Evolutionary conservation across 2,113 vertebrate species (phyloP), one percentile per base, ranked within the genome.

Genomic region (Antigone vipio): DNA sequence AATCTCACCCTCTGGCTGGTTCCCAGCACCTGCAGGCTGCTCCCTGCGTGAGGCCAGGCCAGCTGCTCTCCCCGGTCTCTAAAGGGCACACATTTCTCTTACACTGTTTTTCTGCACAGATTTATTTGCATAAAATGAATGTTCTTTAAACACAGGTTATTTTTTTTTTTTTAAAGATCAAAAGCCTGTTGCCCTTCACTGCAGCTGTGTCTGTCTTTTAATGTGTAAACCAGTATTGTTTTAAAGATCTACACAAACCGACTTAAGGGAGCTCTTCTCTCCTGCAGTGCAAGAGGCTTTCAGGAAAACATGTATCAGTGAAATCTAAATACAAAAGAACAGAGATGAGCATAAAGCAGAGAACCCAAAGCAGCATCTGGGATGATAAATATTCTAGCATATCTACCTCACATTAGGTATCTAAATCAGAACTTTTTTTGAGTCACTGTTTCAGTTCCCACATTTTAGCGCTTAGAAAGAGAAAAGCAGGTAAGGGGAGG

Each of bases 11-110:
- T 62, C 55, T 74, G 75, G 45, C 59, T 5, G 0, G 9, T 71
- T 91, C 86, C 84, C 89, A 95, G 89, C 91, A 95, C 86, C 89
- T 92, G 75, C 76, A 85, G 86, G 56, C 44, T 94, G 77, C 56
- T 77, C 94, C 77, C 77, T 78, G 53, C 4, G 3, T 2, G 4
- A 87, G 68, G 68, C 64, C 63, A 45, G 13, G 4, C 50, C 73
- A 72, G 86, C 60, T 95, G 89, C 68, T 89, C 77, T 56, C 56
- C 35, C 5, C 0, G 2, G 42, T 75, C 69, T 82, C 73, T 29
- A 72, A 92, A 96, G 94, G 77, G 66, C 77, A 79, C 0, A 1
- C 9, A 45, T 75, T 92, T 88, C 74, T 93, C 63, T 86, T 74
- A 55, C 5, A 0, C 6, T 87, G 20, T 42, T 87, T 79, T 84